Percentiles rank a stretch among this genome's conserved stretches.
phyloP scores from a whole-genome alignment of 2,888 invertebrate genomes.

The Exocentrus adspersus region DNA sequence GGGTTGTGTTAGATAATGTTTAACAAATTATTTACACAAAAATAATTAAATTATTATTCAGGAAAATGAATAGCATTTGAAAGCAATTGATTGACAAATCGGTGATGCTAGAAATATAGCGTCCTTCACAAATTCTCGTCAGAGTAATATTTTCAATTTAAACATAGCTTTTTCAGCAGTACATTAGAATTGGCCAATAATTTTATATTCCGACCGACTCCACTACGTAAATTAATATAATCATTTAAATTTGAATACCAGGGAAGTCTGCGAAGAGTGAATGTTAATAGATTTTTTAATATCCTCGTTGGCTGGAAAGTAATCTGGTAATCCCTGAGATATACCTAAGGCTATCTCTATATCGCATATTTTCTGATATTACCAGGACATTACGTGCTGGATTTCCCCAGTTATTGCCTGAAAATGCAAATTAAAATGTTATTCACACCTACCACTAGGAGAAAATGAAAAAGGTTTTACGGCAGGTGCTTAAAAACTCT shows the following conservation, averaged over 20 bases:
- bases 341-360: conserved; percentile 34
- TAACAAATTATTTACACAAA: no score
- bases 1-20: no score
- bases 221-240: not conserved
- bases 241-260: not conserved
- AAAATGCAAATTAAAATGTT: conserved; percentile 39
- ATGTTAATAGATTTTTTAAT: conserved; percentile 31
- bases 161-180: no score
- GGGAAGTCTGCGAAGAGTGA: conserved; percentile 7
- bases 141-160: no score
- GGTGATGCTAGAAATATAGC: no score
- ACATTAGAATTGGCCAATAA: no score
- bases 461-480: conserved; percentile 25
- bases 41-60: no score
- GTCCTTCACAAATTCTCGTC: no score
- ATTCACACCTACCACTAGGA: conserved; percentile 27
- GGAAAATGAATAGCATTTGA: no score
- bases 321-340: conserved; percentile 34
- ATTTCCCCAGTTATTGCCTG: conserved; percentile 32
- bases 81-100: no score
- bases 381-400: conserved; percentile 32
- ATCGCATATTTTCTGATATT: conserved; percentile 35
- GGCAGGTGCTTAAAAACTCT: conserved; percentile 16
- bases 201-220: no score
- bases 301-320: conserved; percentile 23